Evolutionary conservation across 1,140 invertebrate species (phyloP).

Genomic region (Aphidius ervi): DNA sequence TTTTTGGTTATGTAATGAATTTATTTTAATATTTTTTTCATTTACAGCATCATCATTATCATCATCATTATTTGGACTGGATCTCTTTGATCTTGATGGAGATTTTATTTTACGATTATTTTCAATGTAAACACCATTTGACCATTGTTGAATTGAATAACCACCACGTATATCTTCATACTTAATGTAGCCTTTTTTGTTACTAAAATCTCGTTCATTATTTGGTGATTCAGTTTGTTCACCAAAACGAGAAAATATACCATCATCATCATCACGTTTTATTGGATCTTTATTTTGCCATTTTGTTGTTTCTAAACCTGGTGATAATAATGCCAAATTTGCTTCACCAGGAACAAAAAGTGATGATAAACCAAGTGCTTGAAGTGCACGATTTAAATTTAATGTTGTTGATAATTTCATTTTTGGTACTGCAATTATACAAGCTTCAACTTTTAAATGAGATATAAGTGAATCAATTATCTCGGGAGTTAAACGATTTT

Average conservation of each 20-base stretch:
- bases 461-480: constrained; percentile 55
- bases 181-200: constrained; percentile 13
- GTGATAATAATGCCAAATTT: constrained; percentile 59
- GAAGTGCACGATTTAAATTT: constrained; percentile 53
- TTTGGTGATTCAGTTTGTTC: too few species aligned
- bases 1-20: background rate
- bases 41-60: constrained; percentile 2
- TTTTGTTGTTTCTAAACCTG: constrained; percentile 28
- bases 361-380: constrained; percentile 56
- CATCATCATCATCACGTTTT: constrained; percentile 1
- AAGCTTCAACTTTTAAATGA: constrained; percentile 49
- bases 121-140: constrained; percentile 33
- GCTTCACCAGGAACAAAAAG: constrained; percentile 59
- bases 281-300: background rate
- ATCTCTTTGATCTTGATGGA: background rate
- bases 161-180: constrained; percentile 31
- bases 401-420: constrained; percentile 62
- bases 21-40: background rate
- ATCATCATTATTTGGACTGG: constrained; percentile 1
- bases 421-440: constrained; percentile 62
- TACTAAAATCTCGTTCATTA: too few species aligned
- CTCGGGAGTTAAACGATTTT: constrained; percentile 50
- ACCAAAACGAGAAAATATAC: constrained; percentile 19
- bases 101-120: constrained; percentile 15
- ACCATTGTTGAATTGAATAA: constrained; percentile 41